These are phyloP conservation scores for Leguminivora glycinivorella DNA, from an alignment of 1,140 invertebrate genomes.

Conservation along the genomic window DNA sequence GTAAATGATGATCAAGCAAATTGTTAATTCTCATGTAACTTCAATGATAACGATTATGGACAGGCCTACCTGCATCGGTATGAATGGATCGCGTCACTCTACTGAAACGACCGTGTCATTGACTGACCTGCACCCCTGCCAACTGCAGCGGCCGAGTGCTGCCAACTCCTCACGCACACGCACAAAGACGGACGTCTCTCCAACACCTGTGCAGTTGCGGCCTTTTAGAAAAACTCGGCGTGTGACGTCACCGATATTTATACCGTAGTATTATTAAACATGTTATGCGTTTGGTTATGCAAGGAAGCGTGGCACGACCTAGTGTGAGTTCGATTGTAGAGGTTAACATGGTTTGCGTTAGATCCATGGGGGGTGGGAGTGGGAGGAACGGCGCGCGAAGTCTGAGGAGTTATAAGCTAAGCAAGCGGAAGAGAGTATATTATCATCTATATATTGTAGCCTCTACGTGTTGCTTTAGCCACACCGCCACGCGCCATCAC, in stretches of 20 bases:
- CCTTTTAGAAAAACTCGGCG: neutral
- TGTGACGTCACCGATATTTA: constrained; percentile 27
- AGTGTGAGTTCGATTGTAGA: neutral
- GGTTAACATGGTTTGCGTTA: neutral
- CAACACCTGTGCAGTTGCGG: neutral
- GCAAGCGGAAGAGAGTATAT: neutral
- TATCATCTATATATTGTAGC: too few species aligned
- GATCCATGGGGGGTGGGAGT: neutral
- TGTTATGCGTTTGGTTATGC: constrained; percentile 1
- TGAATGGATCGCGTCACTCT: constrained; percentile 57
- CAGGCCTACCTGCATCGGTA: constrained; percentile 36
- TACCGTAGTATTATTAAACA: constrained; percentile 24
- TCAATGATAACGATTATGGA: neutral
- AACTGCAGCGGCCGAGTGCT: constrained; percentile 26
- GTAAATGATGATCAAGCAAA: too few species aligned
- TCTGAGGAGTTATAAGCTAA: neutral
- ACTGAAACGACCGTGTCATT: constrained; percentile 49
- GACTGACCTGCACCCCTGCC: constrained; percentile 39
- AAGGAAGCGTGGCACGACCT: constrained; percentile 10
- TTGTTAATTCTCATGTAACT: too few species aligned
- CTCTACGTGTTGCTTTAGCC: too few species aligned
- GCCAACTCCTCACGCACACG: constrained; percentile 37
- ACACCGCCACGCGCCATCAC: too few species aligned
- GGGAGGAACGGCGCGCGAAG: too few species aligned
- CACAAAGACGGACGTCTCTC: neutral